Conservation (phyloP, 2,888 invertebrate genomes). For the Cephus rjabovi region DNA sequence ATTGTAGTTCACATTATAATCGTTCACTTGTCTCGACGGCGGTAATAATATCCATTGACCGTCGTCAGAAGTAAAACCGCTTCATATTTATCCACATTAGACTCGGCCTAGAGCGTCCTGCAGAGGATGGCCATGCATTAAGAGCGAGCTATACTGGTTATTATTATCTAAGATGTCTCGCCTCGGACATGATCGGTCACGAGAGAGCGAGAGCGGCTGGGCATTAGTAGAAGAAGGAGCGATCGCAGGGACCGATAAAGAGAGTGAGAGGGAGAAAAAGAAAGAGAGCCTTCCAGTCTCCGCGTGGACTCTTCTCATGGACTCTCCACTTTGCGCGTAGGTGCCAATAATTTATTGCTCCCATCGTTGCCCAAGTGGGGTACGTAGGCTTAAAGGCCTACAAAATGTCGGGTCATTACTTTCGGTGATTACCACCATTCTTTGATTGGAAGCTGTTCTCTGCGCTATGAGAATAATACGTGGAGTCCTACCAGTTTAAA, state of each 20-base stretch:
- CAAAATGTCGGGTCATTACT: conserved; percentile 52
- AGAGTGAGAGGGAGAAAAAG: conserved; percentile 2
- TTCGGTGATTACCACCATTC: conserved; percentile 55
- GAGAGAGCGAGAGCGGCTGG: background rate
- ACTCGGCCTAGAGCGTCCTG: conserved; percentile 38
- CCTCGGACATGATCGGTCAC: background rate
- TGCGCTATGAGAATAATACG: conserved; percentile 28
- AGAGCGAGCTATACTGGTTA: conserved; percentile 36
- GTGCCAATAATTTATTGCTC: conserved; percentile 56
- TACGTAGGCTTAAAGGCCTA: conserved; percentile 42
- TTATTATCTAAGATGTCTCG: conserved; percentile 44
- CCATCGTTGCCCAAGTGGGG: conserved; percentile 38
- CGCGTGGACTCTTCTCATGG: conserved; percentile 15
- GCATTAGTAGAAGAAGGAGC: conserved; percentile 13
- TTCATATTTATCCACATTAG: conserved; percentile 42
- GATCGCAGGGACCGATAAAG: conserved; percentile 11
- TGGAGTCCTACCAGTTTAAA: conserved; percentile 37
- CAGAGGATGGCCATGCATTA: conserved; percentile 29
- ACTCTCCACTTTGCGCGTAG: conserved; percentile 44
- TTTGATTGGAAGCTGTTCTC: conserved; percentile 46
- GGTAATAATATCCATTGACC: background rate
- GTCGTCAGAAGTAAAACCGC: background rate
- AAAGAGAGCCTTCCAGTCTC: background rate
- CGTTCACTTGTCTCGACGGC: background rate
- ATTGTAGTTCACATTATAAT: background rate